Conservation (phyloP, 1,140 invertebrate genomes). For the Choristoneura fumiferana region DNA sequence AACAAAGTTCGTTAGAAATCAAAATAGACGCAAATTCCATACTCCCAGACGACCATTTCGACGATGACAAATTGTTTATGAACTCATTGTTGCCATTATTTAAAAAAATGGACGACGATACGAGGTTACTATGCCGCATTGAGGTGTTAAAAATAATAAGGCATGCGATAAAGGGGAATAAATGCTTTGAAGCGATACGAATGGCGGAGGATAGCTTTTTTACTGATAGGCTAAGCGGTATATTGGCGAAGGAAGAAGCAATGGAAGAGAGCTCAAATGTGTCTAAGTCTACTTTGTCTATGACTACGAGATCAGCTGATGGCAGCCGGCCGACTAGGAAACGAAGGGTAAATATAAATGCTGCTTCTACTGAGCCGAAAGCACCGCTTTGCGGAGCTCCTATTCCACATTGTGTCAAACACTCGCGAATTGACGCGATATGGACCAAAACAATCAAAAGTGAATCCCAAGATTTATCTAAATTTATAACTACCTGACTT, state of each 20-base stretch:
- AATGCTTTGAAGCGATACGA: slow-evolving; percentile 55
- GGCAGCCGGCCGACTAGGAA: slow-evolving; percentile 61
- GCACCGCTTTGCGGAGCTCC: too few relatives aligned
- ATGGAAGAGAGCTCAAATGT: slow-evolving; percentile 29
- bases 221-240: slow-evolving; percentile 44
- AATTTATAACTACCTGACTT: too few relatives aligned
- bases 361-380: too few relatives aligned
- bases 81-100: slow-evolving; percentile 65
- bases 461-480: too few relatives aligned
- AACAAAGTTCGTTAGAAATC: slow-evolving; percentile 57
- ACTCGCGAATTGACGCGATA: too few relatives aligned
- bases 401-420: too few relatives aligned
- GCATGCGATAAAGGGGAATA: slow-evolving; percentile 61
- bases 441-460: too few relatives aligned
- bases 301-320: slow-evolving; percentile 63
- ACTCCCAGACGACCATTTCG: slow-evolving; percentile 61
- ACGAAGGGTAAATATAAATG: slow-evolving; percentile 48
- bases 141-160: slow-evolving; percentile 67
- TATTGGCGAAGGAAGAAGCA: slow-evolving; percentile 45
- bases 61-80: slow-evolving; percentile 68
- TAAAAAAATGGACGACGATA: slow-evolving; percentile 70
- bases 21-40: slow-evolving; percentile 63
- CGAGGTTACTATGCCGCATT: slow-evolving; percentile 57
- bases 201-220: slow-evolving; percentile 55
- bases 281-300: slow-evolving; percentile 47